Conservation (phyloP, 2,113 vertebrate genomes). For the Prietella phreatophila region DNA sequence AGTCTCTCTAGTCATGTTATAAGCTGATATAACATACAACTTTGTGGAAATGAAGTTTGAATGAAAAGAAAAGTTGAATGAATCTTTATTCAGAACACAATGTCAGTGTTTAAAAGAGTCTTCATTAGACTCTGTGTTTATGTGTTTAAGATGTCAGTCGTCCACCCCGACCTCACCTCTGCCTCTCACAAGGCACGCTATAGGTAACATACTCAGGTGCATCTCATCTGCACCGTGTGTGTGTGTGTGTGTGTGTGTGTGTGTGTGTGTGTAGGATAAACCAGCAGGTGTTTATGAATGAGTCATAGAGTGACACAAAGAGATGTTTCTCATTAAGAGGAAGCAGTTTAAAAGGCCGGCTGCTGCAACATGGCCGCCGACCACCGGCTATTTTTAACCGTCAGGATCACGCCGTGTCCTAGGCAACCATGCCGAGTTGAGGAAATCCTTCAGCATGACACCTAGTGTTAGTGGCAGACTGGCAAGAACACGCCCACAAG, state of each 20-base stretch:
- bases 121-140: background rate
- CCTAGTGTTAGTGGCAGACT: constrained; percentile 33
- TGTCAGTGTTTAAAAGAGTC: background rate
- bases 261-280: background rate
- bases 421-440: constrained; percentile 68
- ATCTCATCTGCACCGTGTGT: background rate
- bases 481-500: constrained; percentile 31
- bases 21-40: background rate
- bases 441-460: constrained; percentile 55
- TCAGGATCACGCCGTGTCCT: constrained; percentile 70
- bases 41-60: background rate
- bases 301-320: constrained; percentile 34
- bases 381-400: constrained; percentile 68
- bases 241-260: background rate
- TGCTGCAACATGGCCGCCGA: constrained; percentile 20
- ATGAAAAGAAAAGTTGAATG: background rate
- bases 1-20: background rate
- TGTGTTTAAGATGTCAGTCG: background rate
- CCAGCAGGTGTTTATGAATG: constrained; percentile 35
- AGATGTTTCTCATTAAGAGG: constrained; percentile 41
- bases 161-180: background rate
- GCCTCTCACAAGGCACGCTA: background rate
- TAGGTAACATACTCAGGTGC: background rate
- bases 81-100: background rate
- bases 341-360: constrained; percentile 39